These are phyloP conservation scores for Danio albolineatus DNA, from an alignment of 2,797 vertebrate genomes.

Conservation along the genomic window DNA sequence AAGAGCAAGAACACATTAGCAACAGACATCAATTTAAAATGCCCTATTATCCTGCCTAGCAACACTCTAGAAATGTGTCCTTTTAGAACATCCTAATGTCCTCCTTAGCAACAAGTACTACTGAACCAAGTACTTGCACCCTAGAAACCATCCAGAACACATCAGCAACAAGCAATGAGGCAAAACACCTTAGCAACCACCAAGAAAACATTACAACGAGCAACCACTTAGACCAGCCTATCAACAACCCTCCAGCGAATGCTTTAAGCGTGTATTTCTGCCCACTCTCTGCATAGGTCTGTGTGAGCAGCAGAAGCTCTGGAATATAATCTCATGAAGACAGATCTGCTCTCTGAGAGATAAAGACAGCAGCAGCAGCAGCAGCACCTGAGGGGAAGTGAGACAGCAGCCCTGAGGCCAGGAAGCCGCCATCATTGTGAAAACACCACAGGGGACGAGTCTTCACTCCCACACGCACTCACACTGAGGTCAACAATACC, in stretches of 20 bases:
- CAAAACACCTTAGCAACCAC: neutral
- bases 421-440: conserved; percentile 54
- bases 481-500: conserved; percentile 38
- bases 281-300: neutral
- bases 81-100: too few relatives aligned
- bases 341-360: conserved; percentile 31
- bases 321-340: conserved; percentile 29
- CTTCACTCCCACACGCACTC: conserved; percentile 32
- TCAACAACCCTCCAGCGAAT: neutral
- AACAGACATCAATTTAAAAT: too few relatives aligned
- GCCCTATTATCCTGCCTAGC: neutral
- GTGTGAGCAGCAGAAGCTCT: conserved; percentile 8
- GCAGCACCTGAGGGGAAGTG: conserved; percentile 26
- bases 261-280: neutral
- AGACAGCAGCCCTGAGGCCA: conserved; percentile 57
- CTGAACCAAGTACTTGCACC: neutral
- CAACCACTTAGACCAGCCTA: neutral
- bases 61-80: too few relatives aligned
- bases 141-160: neutral
- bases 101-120: neutral
- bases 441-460: conserved; percentile 53
- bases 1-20: too few relatives aligned
- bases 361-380: conserved; percentile 42
- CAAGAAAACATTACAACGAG: neutral
- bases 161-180: neutral